Evolutionary conservation across 2,113 vertebrate genomes (phyloP).

Genomic region (Corythoichthys intestinalis): DNA sequence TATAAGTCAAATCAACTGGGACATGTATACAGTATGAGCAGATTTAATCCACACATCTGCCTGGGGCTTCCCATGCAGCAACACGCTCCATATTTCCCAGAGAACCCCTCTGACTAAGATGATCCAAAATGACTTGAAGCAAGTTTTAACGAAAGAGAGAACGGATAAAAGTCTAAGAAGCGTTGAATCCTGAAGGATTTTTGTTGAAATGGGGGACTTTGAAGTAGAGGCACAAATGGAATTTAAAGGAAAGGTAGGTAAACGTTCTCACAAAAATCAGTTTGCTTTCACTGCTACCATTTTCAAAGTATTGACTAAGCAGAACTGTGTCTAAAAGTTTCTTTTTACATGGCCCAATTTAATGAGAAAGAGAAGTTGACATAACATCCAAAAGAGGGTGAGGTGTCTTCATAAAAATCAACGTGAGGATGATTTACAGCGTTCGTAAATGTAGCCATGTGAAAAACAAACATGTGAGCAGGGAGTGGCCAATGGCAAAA

Average conservation of each 20-base stretch:
- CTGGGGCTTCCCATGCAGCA: neutral
- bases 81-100: neutral
- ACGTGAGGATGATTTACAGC: neutral
- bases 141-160: neutral
- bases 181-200: neutral
- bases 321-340: neutral
- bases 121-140: constrained; percentile 4
- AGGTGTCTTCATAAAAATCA: neutral
- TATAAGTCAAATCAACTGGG: neutral
- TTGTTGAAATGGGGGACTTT: constrained; percentile 1
- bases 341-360: neutral
- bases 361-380: neutral
- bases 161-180: neutral
- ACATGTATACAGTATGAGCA: neutral
- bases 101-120: neutral
- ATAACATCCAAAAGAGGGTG: neutral
- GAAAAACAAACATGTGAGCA: constrained; percentile 5
- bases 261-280: neutral
- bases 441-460: neutral
- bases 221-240: constrained; percentile 4
- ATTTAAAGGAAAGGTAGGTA: neutral
- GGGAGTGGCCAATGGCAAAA: neutral
- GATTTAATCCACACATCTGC: neutral
- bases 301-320: neutral
- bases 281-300: neutral